phyloP scores from a whole-genome alignment of 2,797 vertebrate species.

The Lepilemur septentrionalis region DNA sequence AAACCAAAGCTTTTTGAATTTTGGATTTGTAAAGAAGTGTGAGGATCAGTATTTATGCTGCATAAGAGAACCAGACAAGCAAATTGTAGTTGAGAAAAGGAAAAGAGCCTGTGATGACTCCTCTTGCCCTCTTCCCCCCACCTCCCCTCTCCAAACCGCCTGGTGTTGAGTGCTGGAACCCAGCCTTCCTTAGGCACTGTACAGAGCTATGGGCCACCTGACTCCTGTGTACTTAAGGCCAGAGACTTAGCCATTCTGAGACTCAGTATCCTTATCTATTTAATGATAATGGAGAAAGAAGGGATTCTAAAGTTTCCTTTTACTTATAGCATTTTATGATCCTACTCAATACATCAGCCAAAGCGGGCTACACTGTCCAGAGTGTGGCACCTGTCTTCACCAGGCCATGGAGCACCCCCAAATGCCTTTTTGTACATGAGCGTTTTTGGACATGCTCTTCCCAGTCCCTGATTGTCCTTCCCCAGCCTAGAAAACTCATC shows the following conservation, averaged over 20 bases:
- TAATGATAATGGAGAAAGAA: background rate
- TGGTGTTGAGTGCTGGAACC: no score
- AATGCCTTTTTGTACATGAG: background rate
- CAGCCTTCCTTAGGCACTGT: background rate
- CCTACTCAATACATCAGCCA: background rate
- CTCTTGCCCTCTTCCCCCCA: background rate
- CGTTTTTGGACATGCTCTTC: background rate
- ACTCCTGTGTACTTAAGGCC: background rate
- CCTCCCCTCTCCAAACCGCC: background rate
- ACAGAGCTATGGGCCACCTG: background rate
- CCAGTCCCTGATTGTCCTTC: background rate
- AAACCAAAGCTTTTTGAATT: slow-evolving; percentile 16
- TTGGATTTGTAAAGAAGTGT: background rate
- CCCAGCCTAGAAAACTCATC: background rate
- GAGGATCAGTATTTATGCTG: background rate
- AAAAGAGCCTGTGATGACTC: background rate
- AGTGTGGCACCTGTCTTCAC: background rate
- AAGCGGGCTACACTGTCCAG: background rate
- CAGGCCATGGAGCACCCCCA: background rate
- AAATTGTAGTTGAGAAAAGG: background rate
- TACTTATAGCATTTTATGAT: background rate
- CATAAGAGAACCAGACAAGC: background rate
- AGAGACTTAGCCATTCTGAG: background rate
- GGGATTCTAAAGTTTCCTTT: background rate
- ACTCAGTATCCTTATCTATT: background rate